A percentile compares a stretch with the other conserved stretches of the same genome.
phyloP scores from a whole-genome alignment of 2,888 invertebrate species.

The Drymonia ruficornis region DNA sequence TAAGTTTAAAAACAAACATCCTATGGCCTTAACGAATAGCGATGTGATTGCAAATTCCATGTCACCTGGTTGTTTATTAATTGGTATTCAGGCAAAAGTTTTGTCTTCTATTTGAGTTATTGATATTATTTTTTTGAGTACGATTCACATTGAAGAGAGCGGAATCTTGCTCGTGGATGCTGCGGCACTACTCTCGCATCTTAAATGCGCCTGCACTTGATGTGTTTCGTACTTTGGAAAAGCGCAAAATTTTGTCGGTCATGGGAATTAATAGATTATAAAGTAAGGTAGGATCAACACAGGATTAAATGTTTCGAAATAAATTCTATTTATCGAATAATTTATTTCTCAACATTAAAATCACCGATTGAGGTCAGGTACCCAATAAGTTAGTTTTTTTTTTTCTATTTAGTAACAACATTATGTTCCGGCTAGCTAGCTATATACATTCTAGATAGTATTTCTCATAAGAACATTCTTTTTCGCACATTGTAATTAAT shows the following conservation, averaged over 20 bases:
- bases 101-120: too few relatives aligned
- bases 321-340: background rate
- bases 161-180: too few relatives aligned
- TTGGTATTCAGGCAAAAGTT: background rate
- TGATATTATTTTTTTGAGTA: background rate
- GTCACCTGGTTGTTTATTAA: background rate
- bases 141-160: too few relatives aligned
- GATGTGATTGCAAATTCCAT: background rate
- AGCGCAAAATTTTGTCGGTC: background rate
- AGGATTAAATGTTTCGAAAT: background rate
- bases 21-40: background rate
- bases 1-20: background rate
- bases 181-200: too few relatives aligned
- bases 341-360: background rate
- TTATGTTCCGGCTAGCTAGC: too few relatives aligned
- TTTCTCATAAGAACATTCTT: background rate
- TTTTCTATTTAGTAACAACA: background rate
- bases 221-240: background rate
- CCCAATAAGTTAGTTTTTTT: background rate
- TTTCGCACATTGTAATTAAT: constrained; percentile 13
- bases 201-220: too few relatives aligned
- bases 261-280: background rate
- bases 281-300: background rate
- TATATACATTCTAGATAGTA: background rate
- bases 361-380: background rate